Conservation (phyloP, 2,888 invertebrate species). For the Fragum fragum region DNA sequence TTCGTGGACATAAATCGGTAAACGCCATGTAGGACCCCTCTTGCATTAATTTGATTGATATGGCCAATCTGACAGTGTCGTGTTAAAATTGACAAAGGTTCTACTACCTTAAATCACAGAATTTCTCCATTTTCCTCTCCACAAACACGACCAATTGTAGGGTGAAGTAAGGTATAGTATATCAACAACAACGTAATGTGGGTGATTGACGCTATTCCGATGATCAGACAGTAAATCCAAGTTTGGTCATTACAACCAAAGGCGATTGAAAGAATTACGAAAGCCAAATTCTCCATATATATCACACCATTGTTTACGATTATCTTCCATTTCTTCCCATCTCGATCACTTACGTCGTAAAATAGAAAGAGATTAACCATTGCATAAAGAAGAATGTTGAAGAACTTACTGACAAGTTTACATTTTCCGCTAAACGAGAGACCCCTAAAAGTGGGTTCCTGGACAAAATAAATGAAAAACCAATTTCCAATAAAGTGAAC, state of each 20-base stretch:
- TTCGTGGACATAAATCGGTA: no score
- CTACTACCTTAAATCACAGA: no score
- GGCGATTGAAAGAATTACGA: neutral
- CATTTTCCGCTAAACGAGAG: neutral
- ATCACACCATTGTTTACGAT: neutral
- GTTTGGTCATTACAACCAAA: neutral
- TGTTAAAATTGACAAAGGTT: no score
- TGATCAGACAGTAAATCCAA: neutral
- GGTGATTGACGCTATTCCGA: neutral
- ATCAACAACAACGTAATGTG: neutral
- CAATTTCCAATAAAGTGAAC: neutral
- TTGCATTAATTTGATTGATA: no score
- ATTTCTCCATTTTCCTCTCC: no score
- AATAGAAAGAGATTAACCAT: neutral
- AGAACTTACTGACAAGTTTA: neutral
- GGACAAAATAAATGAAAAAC: neutral
- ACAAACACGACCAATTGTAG: neutral
- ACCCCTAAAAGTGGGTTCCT: neutral
- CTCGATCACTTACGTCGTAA: neutral
- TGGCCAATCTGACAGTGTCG: no score
- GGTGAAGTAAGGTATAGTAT: slow-evolving; percentile 3
- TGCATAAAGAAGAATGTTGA: neutral
- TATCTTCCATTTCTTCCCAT: neutral
- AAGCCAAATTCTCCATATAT: neutral
- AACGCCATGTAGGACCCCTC: no score